A percentile compares a stretch with the other conserved stretches of the same genome.
phyloP scores from a whole-genome alignment of 2,113 vertebrate species.

The Apodemus speciosus region DNA sequence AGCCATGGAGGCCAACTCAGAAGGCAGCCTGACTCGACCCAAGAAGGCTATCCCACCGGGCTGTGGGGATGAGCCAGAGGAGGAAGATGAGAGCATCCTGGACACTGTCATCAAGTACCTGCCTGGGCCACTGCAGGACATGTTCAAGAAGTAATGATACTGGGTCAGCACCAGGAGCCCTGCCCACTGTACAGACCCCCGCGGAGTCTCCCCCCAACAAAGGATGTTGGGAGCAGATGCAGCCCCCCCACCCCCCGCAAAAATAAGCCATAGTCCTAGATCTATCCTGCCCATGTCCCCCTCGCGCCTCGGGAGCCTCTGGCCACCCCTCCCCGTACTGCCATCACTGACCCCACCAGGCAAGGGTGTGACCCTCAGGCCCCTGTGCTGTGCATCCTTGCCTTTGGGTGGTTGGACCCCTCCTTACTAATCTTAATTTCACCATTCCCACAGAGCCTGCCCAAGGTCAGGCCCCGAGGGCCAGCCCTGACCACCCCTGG shows the following conservation, averaged over 20 bases:
- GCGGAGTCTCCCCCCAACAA: conserved; percentile 73
- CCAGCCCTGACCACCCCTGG: not conserved
- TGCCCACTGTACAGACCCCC: conserved; percentile 72
- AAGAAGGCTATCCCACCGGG: conserved; percentile 92
- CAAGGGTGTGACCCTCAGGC: not conserved
- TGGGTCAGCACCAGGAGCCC: conserved; percentile 76
- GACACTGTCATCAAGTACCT: conserved; percentile 99
- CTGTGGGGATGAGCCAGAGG: conserved; percentile 89
- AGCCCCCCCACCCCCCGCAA: conserved; percentile 85
- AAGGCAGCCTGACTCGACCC: conserved; percentile 95
- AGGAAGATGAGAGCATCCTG: conserved; percentile 96
- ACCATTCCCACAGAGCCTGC: not conserved
- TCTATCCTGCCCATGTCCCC: conserved; percentile 67
- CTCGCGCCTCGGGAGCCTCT: conserved; percentile 32
- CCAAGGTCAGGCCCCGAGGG: conserved; percentile 9
- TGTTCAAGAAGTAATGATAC: conserved; percentile 95
- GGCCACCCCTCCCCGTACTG: not conserved
- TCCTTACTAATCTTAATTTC: not conserved
- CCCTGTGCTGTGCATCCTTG: not conserved
- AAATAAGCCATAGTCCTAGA: conserved; percentile 89
- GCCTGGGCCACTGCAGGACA: conserved; percentile 96
- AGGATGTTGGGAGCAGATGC: conserved; percentile 83
- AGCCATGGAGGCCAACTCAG: conserved; percentile 91
- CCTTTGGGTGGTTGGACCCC: not conserved
- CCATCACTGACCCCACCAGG: not conserved